Evolutionary conservation across 1,140 invertebrate genomes (phyloP), one percentile per base, ranked within the genome.

Genomic region (Coenobita brevimanus): DNA sequence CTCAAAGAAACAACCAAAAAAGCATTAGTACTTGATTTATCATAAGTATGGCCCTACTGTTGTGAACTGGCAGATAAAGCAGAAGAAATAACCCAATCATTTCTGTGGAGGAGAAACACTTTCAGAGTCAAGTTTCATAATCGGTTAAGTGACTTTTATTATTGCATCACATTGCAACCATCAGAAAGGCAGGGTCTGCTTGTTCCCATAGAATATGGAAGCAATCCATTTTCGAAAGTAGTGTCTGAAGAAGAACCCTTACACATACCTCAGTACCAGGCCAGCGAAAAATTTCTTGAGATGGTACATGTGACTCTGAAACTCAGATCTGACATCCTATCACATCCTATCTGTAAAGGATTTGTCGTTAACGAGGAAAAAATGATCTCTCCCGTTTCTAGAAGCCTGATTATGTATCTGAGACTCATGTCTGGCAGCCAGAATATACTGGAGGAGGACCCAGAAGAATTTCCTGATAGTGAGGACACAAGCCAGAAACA

Each of bases 41-140:
- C 78, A 27, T 8, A 60, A 60, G 54, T 80, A 3, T 80, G 78
- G 78, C 54, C 24, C 24, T 36, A 60, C 17, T 80, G 60, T 27
- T 80, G 78, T 57, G 50, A 80, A 27, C 60, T 80, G 54, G 78
- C 43, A 80, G 3, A 80, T 13, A 80, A 60, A 60, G 78, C 54
- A 57, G 27, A 57, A 24, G 78, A 80, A 60, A 60, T 80, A 62
- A 43, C 43, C 33, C 1, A 24, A 8, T 80, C 54, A 80, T 80
- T 80, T 80, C 30, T 57, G 4, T 33, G 78, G 46, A 80, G 78
- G 54, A 80, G 78, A 54, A 57, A 8, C 30, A 76, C 73, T 54
- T 80, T 80, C n/a, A 80, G 60, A 33, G 54, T 57, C 15, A 80
- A 80, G 60, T 54, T 50, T 80, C 4, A 80, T 33, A 33, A 27